phyloP scores from a whole-genome alignment of 2,113 vertebrate genomes.

The Ifrita kowaldi region DNA sequence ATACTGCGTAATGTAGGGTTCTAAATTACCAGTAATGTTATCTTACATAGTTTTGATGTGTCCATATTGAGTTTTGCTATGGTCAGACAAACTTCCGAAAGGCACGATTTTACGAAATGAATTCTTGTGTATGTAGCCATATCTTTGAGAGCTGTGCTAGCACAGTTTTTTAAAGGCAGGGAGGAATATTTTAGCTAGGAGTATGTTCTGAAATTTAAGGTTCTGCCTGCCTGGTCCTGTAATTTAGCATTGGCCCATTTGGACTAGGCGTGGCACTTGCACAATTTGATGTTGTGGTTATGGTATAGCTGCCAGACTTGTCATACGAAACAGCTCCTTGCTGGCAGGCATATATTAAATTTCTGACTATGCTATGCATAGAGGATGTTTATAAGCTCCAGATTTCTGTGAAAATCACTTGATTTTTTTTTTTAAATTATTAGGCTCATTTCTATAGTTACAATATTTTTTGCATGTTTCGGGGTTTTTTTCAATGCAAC shows the following conservation, averaged over 20 bases:
- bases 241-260: not conserved
- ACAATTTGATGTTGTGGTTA: not conserved
- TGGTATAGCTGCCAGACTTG: not conserved
- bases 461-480: not conserved
- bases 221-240: not conserved
- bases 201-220: not conserved
- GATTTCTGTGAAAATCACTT: not conserved
- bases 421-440: not conserved
- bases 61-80: not conserved
- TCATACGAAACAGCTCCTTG: not conserved
- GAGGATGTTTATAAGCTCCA: not conserved
- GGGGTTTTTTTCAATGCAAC: not conserved
- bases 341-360: not conserved
- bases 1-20: not conserved
- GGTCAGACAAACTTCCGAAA: not conserved
- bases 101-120: not conserved
- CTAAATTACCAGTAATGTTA: not conserved
- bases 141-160: not conserved
- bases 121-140: rapidly evolving
- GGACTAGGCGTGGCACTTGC: not conserved
- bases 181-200: not conserved
- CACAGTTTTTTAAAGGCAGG: not conserved
- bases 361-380: not conserved
- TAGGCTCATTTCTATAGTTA: not conserved
- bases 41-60: not conserved